A percentile compares a stretch with the other conserved stretches of the same genome.
Evolutionary conservation across 64 coral and sea anemone genomes (phyloP).

Genomic region (Stylophora pistillata): DNA sequence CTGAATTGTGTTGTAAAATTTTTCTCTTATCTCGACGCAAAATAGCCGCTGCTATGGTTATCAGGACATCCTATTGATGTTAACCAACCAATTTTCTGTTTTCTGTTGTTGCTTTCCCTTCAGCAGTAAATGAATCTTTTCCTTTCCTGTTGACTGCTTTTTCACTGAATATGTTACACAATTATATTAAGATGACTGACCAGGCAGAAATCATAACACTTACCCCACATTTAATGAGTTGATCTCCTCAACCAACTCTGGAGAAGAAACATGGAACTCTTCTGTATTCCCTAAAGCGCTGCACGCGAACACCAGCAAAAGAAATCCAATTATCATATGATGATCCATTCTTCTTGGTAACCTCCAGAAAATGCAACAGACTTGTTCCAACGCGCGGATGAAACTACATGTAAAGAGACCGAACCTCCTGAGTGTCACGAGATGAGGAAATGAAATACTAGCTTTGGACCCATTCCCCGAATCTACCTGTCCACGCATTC

Average conservation of each 20-base stretch:
- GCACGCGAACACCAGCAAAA: not conserved
- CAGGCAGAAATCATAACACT: not conserved
- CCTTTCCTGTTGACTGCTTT: no score
- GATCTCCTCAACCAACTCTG: not conserved
- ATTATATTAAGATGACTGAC: no score
- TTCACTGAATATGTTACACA: no score
- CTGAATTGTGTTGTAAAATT: no score
- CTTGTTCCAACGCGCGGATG: not conserved
- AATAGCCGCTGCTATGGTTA: no score
- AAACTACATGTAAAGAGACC: not conserved
- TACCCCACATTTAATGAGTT: constrained; percentile 1
- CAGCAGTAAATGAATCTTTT: no score
- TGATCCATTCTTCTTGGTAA: not conserved
- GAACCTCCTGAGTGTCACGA: not conserved
- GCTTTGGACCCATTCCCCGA: no score
- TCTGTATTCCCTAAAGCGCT: not conserved
- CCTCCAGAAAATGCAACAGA: not conserved
- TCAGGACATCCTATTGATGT: no score
- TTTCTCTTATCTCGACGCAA: no score
- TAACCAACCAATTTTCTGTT: no score
- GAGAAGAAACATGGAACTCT: not conserved
- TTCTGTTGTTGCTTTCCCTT: no score
- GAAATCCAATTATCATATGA: not conserved
- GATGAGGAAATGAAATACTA: not conserved
- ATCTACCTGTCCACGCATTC: no score